phyloP scores from a whole-genome alignment of 2,888 invertebrate species.

The Cryptosula pallasiana region DNA sequence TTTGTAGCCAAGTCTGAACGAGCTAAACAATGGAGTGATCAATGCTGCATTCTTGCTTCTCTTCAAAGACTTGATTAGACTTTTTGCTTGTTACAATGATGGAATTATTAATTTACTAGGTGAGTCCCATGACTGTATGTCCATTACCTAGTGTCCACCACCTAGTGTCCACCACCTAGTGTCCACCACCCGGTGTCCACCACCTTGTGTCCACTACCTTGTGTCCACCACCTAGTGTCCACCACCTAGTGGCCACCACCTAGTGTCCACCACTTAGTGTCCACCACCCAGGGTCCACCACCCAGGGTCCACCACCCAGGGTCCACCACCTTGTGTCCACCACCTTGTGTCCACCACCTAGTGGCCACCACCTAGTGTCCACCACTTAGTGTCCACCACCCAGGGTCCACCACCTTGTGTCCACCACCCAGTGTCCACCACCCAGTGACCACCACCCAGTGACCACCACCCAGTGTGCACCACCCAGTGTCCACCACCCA shows the following conservation, averaged over 20 bases:
- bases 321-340: constrained; percentile 37
- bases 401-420: constrained; percentile 65
- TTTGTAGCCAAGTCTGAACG: constrained; percentile 79
- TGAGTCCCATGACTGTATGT: constrained; percentile 48
- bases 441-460: no score
- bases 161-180: no score
- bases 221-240: no score
- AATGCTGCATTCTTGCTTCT: constrained; percentile 98
- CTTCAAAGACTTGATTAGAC: constrained; percentile 95
- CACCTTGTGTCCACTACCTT: background rate
- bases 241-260: background rate
- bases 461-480: no score
- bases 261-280: background rate
- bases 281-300: no score
- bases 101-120: constrained; percentile 94
- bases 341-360: background rate
- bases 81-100: constrained; percentile 99
- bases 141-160: background rate
- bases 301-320: constrained; percentile 59
- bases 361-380: no score
- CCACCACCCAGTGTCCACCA: background rate
- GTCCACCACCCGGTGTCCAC: no score
- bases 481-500: background rate
- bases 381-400: constrained; percentile 35
- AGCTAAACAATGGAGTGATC: constrained; percentile 96